Evolutionary conservation across 2,113 vertebrate species (phyloP).

Genomic region (Emydocephalus ijimae): DNA sequence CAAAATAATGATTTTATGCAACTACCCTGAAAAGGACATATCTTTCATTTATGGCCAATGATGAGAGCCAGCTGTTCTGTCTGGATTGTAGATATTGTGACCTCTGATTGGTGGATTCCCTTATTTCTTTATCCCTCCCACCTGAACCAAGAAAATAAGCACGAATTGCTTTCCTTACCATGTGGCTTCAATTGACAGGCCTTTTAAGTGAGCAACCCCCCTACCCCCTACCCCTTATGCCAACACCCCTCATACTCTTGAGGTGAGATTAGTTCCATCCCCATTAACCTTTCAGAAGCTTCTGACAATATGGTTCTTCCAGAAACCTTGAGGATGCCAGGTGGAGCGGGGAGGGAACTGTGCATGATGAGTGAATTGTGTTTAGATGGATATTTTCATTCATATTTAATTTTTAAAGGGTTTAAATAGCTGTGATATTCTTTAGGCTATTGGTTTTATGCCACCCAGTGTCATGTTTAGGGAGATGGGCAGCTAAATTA

Average conservation of each 20-base stretch:
- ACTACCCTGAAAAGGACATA: background rate
- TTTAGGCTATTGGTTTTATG: background rate
- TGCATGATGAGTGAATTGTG: background rate
- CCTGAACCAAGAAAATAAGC: background rate
- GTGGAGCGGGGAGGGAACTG: background rate
- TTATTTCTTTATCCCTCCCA: background rate
- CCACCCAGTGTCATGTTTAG: background rate
- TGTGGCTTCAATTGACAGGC: background rate
- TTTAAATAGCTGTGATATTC: background rate
- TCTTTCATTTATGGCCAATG: background rate
- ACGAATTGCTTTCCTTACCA: background rate
- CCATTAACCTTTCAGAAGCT: too few relatives aligned
- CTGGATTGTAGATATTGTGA: background rate
- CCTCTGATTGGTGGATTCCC: background rate
- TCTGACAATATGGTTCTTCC: background rate
- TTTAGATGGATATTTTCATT: background rate
- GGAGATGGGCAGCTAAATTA: background rate
- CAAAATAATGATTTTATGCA: constrained; percentile 40
- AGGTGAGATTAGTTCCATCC: too few relatives aligned
- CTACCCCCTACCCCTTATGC: background rate
- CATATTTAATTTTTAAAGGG: background rate
- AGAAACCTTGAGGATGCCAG: background rate
- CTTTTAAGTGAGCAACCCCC: background rate
- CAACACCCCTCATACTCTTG: too few relatives aligned
- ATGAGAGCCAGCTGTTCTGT: background rate